Evolutionary conservation across 2,113 vertebrate species (phyloP), one percentile per base, ranked within the genome.

Genomic region (Nicator chloris): DNA sequence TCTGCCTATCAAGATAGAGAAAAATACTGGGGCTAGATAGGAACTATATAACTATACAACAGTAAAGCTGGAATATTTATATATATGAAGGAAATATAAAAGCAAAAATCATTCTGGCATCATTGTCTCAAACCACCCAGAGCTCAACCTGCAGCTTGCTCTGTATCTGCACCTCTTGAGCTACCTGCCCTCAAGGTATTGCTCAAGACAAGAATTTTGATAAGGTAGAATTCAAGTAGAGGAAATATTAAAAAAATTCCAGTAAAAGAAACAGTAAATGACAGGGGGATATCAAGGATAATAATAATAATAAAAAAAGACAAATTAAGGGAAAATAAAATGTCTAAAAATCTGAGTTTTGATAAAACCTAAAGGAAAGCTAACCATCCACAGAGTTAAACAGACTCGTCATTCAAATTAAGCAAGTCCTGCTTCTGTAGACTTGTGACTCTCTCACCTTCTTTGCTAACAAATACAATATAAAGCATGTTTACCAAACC

Each of bases 241-340:
- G 7, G 7, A 45, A 59, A 39, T 2, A 27, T 2, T 2, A 0
- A 56, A 51, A 39, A 79, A 77, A 12, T 1, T 5, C 5, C 35
- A 79, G 33, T 19, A 65, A 65, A 66, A 86, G 15, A 26, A 12
- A 66, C 4, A 30, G 18, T 23, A 69, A 69, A 64, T 11, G 4
- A n/a, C 1, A 64, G 6, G 5, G 23, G 4, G 10, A 63, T 59
- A 39, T 15, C 33, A 63, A 31, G 2, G 11, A 10, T 1, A 56
- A 10, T 11, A 4, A 28, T 50, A 64, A 10, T 1, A 56, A 10
- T 11, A 4, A 28, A 54, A 64, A 39, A 16, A 19, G 13, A 9
- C 0, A 51, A 73, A 86, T 54, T 51, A 57, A 65, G 16, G 7
- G 4, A 49, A 86, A 77, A 77, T 31, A 56, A 88, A 85, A 60